phyloP scores from a whole-genome alignment of 30 jellyfish, hydroid and myxozoan species.

The Chrysaora quinquecirrha region DNA sequence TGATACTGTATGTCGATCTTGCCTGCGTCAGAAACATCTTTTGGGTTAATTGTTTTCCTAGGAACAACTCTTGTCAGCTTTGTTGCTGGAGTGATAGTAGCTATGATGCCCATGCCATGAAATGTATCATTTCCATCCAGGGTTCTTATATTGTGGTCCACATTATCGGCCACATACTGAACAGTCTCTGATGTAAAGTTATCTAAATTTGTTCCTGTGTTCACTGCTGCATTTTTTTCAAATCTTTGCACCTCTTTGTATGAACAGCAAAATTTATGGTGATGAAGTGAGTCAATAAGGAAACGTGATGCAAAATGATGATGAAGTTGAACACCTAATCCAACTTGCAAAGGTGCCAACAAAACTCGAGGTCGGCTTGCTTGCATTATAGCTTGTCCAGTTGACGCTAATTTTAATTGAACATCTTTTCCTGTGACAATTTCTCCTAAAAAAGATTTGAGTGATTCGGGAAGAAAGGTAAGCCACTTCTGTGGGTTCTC shows the following conservation, averaged over 20 bases:
- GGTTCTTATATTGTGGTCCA: constrained; percentile 34
- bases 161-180: constrained; percentile 32
- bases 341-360: constrained; percentile 48
- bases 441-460: not conserved
- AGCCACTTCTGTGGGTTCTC: constrained; percentile 3
- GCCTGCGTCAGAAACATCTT: constrained; percentile 24
- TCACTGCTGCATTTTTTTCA: constrained; percentile 6
- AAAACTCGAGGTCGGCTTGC: constrained; percentile 23
- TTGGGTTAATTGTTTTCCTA: not conserved
- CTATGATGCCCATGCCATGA: constrained; percentile 13
- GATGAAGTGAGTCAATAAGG: constrained; percentile 27
- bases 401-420: constrained; percentile 11
- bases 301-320: constrained; percentile 30
- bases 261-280: constrained; percentile 22
- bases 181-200: constrained; percentile 15
- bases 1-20: constrained; percentile 12
- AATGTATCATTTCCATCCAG: constrained; percentile 27
- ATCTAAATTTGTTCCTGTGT: not conserved
- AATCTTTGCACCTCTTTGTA: constrained; percentile 28
- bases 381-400: constrained; percentile 26
- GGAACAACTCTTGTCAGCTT: constrained; percentile 13
- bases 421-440: not conserved
- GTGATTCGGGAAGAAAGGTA: not conserved
- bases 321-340: constrained; percentile 27
- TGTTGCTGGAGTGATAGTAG: constrained; percentile 21